Conservation (phyloP, 1,140 invertebrate species). For the Drosophila elegans region DNA sequence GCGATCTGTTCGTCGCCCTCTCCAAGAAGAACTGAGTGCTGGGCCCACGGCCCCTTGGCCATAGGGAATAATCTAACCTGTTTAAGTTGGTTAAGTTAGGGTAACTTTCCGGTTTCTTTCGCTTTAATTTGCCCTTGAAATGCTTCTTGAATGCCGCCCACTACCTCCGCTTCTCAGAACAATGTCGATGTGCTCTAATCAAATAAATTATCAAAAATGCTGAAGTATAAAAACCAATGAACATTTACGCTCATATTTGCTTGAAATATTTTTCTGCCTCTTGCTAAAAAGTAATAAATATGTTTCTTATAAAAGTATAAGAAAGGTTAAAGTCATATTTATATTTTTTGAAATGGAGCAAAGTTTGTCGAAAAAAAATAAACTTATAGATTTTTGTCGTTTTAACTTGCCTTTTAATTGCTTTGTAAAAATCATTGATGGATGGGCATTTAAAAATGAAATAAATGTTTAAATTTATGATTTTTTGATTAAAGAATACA, state of each 20-base stretch:
- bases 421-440: no score
- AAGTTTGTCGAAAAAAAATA: no score
- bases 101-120: background rate
- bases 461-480: no score
- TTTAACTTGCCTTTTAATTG: no score
- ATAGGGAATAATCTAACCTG: conserved; percentile 14
- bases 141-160: background rate
- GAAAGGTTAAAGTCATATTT: no score
- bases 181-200: background rate
- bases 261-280: no score
- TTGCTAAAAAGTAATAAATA: no score
- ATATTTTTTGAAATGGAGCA: no score
- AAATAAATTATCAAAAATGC: conserved; percentile 25
- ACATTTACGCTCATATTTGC: background rate
- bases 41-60: background rate
- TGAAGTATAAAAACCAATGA: background rate
- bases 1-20: conserved; percentile 63
- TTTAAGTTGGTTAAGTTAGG: conserved; percentile 27
- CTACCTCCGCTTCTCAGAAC: background rate
- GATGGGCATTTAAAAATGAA: no score
- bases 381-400: no score
- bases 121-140: background rate
- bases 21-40: conserved; percentile 33
- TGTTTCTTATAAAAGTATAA: no score
- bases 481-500: no score